Evolutionary conservation across 2,797 vertebrate species (phyloP).

Genomic region (Scyliorhinus canicula): DNA sequence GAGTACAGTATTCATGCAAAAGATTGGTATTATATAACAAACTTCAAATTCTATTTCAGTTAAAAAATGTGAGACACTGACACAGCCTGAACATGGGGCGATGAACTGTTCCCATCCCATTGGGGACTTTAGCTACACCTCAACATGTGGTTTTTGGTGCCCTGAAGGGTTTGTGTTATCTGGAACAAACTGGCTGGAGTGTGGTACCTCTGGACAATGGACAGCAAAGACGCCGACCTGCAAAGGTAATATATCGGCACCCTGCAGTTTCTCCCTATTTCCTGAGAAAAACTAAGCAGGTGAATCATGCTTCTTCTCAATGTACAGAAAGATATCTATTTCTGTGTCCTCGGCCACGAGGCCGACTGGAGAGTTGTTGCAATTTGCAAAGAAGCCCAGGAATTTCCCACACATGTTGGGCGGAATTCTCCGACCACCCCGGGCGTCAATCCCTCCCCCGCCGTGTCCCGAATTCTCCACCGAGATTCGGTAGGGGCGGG

Average conservation of each 20-base stretch:
- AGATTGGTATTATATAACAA: not conserved
- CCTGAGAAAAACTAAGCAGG: too few species aligned
- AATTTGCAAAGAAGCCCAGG: too few species aligned
- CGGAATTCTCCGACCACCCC: too few species aligned
- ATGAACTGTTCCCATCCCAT: slow-evolving; percentile 39
- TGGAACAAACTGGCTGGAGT: slow-evolving; percentile 50
- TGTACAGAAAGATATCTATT: too few species aligned
- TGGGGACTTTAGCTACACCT: slow-evolving; percentile 43
- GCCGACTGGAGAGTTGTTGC: too few species aligned
- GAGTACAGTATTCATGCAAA: not conserved
- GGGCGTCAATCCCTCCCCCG: too few species aligned
- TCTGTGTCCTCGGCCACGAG: too few species aligned
- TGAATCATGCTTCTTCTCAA: too few species aligned
- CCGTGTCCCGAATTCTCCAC: too few species aligned
- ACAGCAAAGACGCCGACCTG: slow-evolving; percentile 52
- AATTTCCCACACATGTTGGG: too few species aligned
- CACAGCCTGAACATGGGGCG: slow-evolving; percentile 38
- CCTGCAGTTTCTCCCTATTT: too few species aligned
- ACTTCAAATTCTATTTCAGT: slow-evolving; percentile 45
- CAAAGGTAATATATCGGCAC: slow-evolving; percentile 47
- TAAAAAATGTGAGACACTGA: slow-evolving; percentile 46
- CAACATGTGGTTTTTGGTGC: slow-evolving; percentile 49
- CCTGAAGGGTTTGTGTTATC: slow-evolving; percentile 54
- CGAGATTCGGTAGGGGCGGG: too few species aligned
- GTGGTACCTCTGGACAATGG: slow-evolving; percentile 55